phyloP scores from a whole-genome alignment of 2,113 vertebrate genomes.

The Illadopsis cleaveri region DNA sequence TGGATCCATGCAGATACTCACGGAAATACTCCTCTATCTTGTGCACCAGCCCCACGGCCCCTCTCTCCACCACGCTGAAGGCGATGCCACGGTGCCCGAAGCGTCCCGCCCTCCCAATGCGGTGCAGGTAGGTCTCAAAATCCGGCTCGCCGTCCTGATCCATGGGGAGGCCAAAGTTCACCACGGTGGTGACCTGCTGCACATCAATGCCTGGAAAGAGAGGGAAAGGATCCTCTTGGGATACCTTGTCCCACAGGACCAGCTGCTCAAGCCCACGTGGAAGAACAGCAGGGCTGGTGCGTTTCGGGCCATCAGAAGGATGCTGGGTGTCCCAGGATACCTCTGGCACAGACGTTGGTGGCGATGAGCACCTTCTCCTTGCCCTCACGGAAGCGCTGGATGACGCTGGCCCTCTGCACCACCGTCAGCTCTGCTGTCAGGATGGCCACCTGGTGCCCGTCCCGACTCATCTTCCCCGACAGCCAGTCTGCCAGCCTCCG shows the following conservation, averaged over 20 bases:
- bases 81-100: slow-evolving; percentile 77
- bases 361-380: slow-evolving; percentile 80
- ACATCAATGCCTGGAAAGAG: slow-evolving; percentile 73
- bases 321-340: background rate
- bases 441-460: slow-evolving; percentile 73
- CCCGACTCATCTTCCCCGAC: slow-evolving; percentile 33
- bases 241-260: background rate
- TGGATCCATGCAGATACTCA: background rate
- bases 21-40: slow-evolving; percentile 75
- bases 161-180: slow-evolving; percentile 75
- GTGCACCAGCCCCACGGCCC: background rate
- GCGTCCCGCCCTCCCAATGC: slow-evolving; percentile 73
- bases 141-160: background rate
- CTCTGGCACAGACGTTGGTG: slow-evolving; percentile 81
- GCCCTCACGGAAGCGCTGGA: slow-evolving; percentile 76
- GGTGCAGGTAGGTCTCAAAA: slow-evolving; percentile 79
- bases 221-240: background rate
- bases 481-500: slow-evolving; percentile 71
- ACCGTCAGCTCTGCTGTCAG: slow-evolving; percentile 73
- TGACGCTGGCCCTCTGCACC: slow-evolving; percentile 65
- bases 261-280: accelerated
- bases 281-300: accelerated
- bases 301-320: accelerated
- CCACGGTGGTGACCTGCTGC: slow-evolving; percentile 77
- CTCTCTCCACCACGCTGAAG: slow-evolving; percentile 73